phyloP scores from a whole-genome alignment of 2,797 vertebrate species.

The Tympanoctomys barrerae region DNA sequence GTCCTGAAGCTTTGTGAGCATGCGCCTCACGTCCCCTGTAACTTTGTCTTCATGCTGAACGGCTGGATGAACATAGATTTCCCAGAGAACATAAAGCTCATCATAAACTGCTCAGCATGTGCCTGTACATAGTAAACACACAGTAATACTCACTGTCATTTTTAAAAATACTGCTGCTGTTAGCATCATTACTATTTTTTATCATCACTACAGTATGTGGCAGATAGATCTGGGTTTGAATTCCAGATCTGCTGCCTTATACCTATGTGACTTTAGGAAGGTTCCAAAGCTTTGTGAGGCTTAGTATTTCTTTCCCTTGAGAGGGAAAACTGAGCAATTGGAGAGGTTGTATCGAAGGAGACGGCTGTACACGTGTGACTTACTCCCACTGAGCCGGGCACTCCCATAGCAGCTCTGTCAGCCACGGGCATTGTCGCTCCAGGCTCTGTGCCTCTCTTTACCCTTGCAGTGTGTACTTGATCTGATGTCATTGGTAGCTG shows the following conservation, averaged over 20 bases:
- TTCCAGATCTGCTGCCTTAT: background rate
- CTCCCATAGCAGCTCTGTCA: fast-evolving
- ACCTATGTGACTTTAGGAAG: constrained; percentile 9
- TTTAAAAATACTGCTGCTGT: background rate
- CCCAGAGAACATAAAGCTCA: background rate
- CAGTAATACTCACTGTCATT: background rate
- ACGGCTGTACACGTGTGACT: fast-evolving
- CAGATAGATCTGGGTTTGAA: constrained; percentile 3
- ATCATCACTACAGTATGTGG: fast-evolving
- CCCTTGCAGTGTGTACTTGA: background rate
- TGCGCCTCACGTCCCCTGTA: background rate
- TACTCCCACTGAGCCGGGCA: background rate
- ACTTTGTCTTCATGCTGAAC: background rate
- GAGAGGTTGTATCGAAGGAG: background rate
- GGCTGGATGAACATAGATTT: background rate
- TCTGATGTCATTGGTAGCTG: background rate
- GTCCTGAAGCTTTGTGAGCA: background rate
- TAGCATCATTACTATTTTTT: background rate
- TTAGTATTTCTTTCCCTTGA: background rate
- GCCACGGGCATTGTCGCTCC: fast-evolving
- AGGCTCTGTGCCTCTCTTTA: background rate
- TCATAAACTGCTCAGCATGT: background rate
- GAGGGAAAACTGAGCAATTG: background rate
- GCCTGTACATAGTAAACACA: background rate
- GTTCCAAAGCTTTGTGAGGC: constrained; percentile 29